Percentiles rank a stretch among this genome's conserved stretches.
Evolutionary conservation across 2,888 invertebrate species (phyloP).

Genomic region (Tuberolachnus salignus): DNA sequence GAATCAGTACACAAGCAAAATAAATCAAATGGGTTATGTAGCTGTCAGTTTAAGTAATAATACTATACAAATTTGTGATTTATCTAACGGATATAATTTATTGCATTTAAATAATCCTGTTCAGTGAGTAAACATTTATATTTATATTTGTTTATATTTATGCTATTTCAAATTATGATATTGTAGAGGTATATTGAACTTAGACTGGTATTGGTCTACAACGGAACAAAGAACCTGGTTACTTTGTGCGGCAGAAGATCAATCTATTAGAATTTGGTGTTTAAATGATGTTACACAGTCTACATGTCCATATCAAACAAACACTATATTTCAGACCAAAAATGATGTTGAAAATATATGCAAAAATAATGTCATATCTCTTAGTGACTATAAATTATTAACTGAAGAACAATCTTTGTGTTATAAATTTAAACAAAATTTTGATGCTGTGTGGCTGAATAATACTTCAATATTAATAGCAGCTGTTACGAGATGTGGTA

Average conservation of each 20-base stretch:
- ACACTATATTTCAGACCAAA: not conserved
- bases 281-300: constrained; percentile 31
- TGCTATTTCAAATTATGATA: not conserved
- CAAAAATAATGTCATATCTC: constrained; percentile 32
- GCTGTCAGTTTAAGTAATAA: constrained; percentile 33
- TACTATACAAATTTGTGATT: constrained; percentile 46
- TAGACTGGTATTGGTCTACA: constrained; percentile 47
- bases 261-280: constrained; percentile 54
- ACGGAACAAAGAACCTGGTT: constrained; percentile 42
- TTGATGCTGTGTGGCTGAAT: constrained; percentile 41
- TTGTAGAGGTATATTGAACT: constrained; percentile 29
- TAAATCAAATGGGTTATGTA: constrained; percentile 19
- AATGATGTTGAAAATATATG: not conserved
- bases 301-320: constrained; percentile 9
- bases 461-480: constrained; percentile 36
- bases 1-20: not conserved
- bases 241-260: constrained; percentile 53
- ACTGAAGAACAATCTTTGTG: constrained; percentile 27
- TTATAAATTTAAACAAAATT: constrained; percentile 40
- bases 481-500: constrained; percentile 27
- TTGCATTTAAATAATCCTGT: constrained; percentile 36
- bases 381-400: constrained; percentile 33
- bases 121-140: constrained; percentile 24
- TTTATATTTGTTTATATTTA: not conserved
- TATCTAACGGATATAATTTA: constrained; percentile 21